phyloP scores from a whole-genome alignment of 2,888 invertebrate genomes.

The Rhaphigaster nebulosa region DNA sequence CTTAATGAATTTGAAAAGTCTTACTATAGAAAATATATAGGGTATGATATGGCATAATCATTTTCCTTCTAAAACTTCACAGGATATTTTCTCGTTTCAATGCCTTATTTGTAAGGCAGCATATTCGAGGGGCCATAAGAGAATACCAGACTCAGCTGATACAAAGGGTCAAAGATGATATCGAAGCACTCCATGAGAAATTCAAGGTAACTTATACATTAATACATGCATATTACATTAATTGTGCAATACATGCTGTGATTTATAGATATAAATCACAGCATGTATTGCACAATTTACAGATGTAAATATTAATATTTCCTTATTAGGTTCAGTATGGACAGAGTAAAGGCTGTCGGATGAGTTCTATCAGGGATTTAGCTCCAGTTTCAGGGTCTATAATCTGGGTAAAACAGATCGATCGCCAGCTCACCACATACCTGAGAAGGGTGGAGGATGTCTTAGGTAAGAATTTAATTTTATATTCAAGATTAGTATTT shows the following conservation, averaged over 20 bases:
- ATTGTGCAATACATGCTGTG: neutral
- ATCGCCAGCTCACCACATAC: constrained; percentile 96
- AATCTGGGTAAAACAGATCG: constrained; percentile 99
- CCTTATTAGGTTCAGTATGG: constrained; percentile 84
- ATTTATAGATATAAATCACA: neutral
- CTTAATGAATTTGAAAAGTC: neutral
- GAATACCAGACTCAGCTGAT: constrained; percentile 99
- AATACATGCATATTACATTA: neutral
- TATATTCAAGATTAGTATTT: neutral
- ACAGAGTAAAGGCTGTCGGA: constrained; percentile 91
- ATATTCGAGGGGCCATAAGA: constrained; percentile 97
- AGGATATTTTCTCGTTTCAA: constrained; percentile 98
- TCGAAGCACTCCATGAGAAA: constrained; percentile 96
- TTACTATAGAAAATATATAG: neutral
- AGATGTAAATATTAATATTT: neutral
- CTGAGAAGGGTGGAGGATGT: constrained; percentile 98
- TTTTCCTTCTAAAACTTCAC: constrained; percentile 36
- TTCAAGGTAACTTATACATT: constrained; percentile 80
- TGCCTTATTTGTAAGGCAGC: constrained; percentile 97
- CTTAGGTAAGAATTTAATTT: constrained; percentile 75
- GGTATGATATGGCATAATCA: neutral
- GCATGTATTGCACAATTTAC: too few relatives aligned
- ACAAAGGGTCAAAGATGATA: constrained; percentile 98
- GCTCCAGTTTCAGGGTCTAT: constrained; percentile 98
- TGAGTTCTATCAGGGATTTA: constrained; percentile 92